Percentiles rank a stretch among this genome's conserved stretches.
phyloP scores from a whole-genome alignment of 2,888 invertebrate genomes.

The Archaeoteleia sp. region DNA sequence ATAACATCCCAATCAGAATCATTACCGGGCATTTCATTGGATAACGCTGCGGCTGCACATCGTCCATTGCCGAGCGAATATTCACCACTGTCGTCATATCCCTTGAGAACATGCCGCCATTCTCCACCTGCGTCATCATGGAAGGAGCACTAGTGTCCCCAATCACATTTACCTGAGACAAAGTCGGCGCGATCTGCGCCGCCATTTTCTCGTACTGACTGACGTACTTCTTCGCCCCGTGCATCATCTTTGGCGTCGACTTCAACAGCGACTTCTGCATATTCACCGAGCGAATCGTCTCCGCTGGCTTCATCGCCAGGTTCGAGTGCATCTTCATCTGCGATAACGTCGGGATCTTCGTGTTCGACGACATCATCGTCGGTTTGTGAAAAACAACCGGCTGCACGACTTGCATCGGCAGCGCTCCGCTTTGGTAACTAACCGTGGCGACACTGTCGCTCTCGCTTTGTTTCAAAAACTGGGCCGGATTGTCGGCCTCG shows the following conservation, averaged over 20 bases:
- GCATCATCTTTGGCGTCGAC: constrained; percentile 18
- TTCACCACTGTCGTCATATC: not conserved
- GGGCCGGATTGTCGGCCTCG: constrained; percentile 17
- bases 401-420: not conserved
- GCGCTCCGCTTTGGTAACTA: too few relatives aligned
- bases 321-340: constrained; percentile 19
- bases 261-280: constrained; percentile 39
- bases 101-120: not conserved
- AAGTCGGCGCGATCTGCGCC: constrained; percentile 10
- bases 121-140: constrained; percentile 3
- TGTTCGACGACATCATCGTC: constrained; percentile 10
- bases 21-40: too few relatives aligned
- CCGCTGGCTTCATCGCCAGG: not conserved
- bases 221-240: constrained; percentile 22
- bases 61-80: too few relatives aligned
- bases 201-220: constrained; percentile 30
- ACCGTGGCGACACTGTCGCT: not conserved
- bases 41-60: too few relatives aligned
- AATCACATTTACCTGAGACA: not conserved
- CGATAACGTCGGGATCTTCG: constrained; percentile 14
- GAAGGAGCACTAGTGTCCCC: constrained; percentile 1
- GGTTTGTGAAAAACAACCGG: not conserved
- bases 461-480: not conserved
- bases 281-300: constrained; percentile 29
- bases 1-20: too few relatives aligned